Evolutionary conservation across 2,113 vertebrate genomes (phyloP), one percentile per base, ranked within the genome.

Genomic region (Lota lota): DNA sequence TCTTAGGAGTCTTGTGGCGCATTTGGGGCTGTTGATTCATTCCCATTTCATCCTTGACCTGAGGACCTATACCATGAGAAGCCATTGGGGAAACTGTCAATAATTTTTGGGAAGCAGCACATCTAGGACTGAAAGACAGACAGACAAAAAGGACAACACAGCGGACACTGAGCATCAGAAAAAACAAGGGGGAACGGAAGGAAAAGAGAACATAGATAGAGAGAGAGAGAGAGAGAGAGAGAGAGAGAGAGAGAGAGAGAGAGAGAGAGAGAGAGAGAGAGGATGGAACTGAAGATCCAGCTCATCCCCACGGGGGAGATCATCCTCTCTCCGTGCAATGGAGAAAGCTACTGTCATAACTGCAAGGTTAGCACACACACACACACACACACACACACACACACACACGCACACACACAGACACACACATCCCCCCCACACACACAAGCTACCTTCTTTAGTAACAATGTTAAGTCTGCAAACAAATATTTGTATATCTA

Each of bases 231-330:
- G n/a, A 68, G 19, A n/a, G 1, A 17, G 64, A 66, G 17, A 17
- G 56, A 54, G 64, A 64, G 40, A 10, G 12, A 10, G 11, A 47
- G 28, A 68, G 8, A 18, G 60, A 14, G 40, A 75, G 60, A 16
- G 40, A 75, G 61, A 3, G 18, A 57, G n/a, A 22, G n/a, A 64
- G 40, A 15, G 7, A 50, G 17, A 33, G 28, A 11, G 1, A 90
- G 88, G 85, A 90, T 90, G 88, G 87, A 90, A 64, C 60, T 88
- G 62, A 88, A 75, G 82, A 90, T 88, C 66, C 83, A 88, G 73
- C 73, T 90, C 5, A 85, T 90, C 76, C 88, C 88, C 0, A 90
- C 88, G 0, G 88, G 88, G 67, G 88, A 90, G 66, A 90, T 90
- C 67, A 90, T 90, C 75, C 76, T 85, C 11, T 20, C 88, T 53